Base-by-base conservation (phyloP, 2,797 vertebrate genomes). In the Otolemur crassicaudatus region DNA sequence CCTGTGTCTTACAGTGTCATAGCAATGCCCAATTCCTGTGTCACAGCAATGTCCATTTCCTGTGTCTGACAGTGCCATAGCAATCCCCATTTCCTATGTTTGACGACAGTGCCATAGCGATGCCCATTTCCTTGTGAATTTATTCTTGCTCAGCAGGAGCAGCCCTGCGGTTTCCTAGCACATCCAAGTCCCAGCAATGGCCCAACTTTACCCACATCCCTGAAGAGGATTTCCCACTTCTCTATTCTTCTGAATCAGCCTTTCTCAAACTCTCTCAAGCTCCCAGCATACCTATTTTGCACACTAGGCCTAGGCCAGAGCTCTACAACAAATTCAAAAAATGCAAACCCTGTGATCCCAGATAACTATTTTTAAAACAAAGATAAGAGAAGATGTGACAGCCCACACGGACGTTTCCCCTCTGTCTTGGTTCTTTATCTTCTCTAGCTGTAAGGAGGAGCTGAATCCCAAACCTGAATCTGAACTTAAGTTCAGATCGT, bases 141-240 rank as follows among this genome's bases (percentile, higher is more conserved):
- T 97, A 81, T 93, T 95, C 96, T 97, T 96, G 95, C 95, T 31
- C 92, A 95, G 94, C 94, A 96, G 90, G 97, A 94, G 95, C 92
- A 80, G 94, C 85, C 85, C 80, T 95, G 94, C 87, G 94, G 70
- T 97, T 95, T 96, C 96, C 87, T 91, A 97, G 97, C 97, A 97
- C 83, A 20, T 85, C 96, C 93, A 94, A 53, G 13, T 49, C 49
- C 49, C 13, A 3, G 49, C 13, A 13, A 83, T 94, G 96, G 92
- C 53, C 97, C 91, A 23, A 77, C 94, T 97, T 93, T 92, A 90
- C 92, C 97, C 88, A 97, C 96, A 95, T 82, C 91, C 91, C 92
- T 94, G 96, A 95, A 96, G 40, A 92, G 34, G 88, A 88, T 96
- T 76, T 72, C 27, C 97, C 60, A 85, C 93, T 97, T 97, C 90